Evolutionary conservation across 2,888 invertebrate genomes (phyloP).

Genomic region (Hermaeophaga mercurialis): DNA sequence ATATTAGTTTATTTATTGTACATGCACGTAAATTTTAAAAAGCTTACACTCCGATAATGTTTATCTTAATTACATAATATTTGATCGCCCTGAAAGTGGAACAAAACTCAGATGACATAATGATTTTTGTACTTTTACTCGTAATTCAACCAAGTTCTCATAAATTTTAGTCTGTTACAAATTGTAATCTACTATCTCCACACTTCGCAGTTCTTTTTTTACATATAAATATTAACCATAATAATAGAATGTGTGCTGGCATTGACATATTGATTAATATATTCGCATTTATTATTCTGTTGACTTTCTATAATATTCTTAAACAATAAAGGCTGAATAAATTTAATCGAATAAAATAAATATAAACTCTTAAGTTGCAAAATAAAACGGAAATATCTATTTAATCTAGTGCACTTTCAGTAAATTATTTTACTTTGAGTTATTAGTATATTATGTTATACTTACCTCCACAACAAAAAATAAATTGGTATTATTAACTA

Average conservation of each 20-base stretch:
- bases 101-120: conserved; percentile 29
- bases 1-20: conserved; percentile 19
- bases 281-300: neutral
- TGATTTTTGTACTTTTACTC: conserved; percentile 26
- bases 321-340: neutral
- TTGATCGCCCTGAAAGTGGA: conserved; percentile 29
- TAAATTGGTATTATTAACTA: too few species aligned
- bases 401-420: too few species aligned
- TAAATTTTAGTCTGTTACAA: conserved; percentile 9
- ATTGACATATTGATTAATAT: conserved; percentile 14
- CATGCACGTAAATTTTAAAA: conserved; percentile 25
- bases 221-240: neutral
- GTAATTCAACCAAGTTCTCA: conserved; percentile 16
- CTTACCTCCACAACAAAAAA: too few species aligned
- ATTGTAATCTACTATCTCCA: conserved; percentile 7
- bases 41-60: conserved; percentile 22
- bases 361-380: too few species aligned
- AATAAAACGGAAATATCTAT: too few species aligned
- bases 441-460: too few species aligned
- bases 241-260: conserved; percentile 7
- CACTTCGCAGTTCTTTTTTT: conserved; percentile 5
- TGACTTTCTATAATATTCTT: conserved; percentile 5
- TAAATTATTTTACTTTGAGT: too few species aligned
- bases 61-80: conserved; percentile 29
- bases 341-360: too few species aligned